A percentile compares a stretch with the other conserved stretches of the same genome.
phyloP scores from a whole-genome alignment of 1,140 invertebrate genomes.

The Orius insidiosus region DNA sequence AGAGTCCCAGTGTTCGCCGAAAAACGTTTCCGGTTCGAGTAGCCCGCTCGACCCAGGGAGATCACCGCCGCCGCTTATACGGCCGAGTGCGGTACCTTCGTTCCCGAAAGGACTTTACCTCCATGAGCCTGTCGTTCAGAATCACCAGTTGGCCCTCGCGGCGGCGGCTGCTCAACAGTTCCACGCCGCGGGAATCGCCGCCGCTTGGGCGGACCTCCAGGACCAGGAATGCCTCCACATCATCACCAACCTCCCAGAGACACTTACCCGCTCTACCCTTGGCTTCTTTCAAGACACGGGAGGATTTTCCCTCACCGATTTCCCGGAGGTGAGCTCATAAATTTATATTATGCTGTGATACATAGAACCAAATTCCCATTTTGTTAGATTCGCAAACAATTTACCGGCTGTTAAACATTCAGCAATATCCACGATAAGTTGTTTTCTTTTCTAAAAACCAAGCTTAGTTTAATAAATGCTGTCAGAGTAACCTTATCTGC shows the following conservation, averaged over 20 bases:
- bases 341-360: no score
- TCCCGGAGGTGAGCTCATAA: constrained; percentile 75
- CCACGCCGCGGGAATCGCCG: constrained; percentile 20
- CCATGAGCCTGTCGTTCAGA: constrained; percentile 14
- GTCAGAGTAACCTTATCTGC: no score
- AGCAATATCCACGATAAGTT: no score
- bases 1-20: constrained; percentile 25
- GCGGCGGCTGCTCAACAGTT: constrained; percentile 22
- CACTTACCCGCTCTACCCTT: constrained; percentile 37
- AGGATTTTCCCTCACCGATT: constrained; percentile 79
- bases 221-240: constrained; percentile 20
- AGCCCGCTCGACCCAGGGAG: constrained; percentile 23
- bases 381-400: no score
- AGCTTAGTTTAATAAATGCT: no score
- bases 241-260: constrained; percentile 19
- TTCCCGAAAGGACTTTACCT: constrained; percentile 21
- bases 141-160: constrained; percentile 23
- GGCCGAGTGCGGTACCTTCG: constrained; percentile 20
- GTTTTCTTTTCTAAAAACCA: no score
- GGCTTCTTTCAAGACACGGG: constrained; percentile 74
- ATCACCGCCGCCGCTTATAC: constrained; percentile 21
- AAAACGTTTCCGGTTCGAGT: constrained; percentile 30
- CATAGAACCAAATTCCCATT: no score
- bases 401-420: no score
- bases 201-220: constrained; percentile 18